phyloP scores from a whole-genome alignment of 2,888 invertebrate genomes.

The Oligia strigilis region DNA sequence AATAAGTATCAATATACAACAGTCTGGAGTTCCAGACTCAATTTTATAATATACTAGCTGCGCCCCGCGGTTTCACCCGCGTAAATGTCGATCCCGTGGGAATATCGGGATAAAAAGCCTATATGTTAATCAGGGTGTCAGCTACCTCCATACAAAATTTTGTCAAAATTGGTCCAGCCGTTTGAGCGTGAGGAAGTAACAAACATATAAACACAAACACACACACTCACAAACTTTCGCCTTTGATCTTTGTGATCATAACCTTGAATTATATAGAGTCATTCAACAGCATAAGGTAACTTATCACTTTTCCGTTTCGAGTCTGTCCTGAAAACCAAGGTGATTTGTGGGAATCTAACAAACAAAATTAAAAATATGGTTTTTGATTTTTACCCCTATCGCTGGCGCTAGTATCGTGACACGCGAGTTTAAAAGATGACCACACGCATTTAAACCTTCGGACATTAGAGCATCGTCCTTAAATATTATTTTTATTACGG shows the following conservation, averaged over 20 bases:
- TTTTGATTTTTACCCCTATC: not conserved
- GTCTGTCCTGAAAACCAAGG: not conserved
- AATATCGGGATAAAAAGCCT: no score
- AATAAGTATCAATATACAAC: no score
- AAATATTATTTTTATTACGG: slow-evolving; percentile 69
- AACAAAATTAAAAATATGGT: not conserved
- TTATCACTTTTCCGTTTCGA: not conserved
- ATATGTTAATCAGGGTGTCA: no score
- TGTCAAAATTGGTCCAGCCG: no score
- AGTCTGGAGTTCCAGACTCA: not conserved
- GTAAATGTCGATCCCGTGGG: no score
- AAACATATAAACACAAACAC: no score
- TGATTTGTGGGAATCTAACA: not conserved
- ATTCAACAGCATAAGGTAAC: not conserved
- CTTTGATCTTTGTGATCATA: not conserved
- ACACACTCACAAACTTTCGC: no score
- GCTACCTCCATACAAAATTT: no score
- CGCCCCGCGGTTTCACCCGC: no score
- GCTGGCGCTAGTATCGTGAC: slow-evolving; percentile 20
- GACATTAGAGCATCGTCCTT: slow-evolving; percentile 47
- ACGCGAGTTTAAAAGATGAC: slow-evolving; percentile 30
- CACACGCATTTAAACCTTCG: slow-evolving; percentile 59
- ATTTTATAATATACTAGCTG: no score
- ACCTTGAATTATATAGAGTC: not conserved
- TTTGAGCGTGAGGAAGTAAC: no score